phyloP scores from a whole-genome alignment of 2,888 invertebrate species.

The Megastigmus dorsalis region DNA sequence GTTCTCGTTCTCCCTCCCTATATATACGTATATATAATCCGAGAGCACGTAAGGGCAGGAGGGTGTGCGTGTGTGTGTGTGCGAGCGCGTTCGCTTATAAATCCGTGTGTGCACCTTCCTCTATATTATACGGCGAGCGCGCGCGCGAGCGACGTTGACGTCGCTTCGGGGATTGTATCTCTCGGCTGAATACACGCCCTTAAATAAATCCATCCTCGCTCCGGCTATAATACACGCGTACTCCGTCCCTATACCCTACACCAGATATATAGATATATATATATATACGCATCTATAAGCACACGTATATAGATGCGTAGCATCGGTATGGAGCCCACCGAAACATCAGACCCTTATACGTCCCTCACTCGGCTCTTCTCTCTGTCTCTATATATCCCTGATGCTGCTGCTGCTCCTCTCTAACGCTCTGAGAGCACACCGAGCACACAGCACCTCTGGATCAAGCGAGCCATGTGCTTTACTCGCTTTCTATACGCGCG shows the following conservation, averaged over 20 bases:
- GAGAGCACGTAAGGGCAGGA: too few species aligned
- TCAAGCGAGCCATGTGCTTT: too few species aligned
- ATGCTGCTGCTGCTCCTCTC: not conserved
- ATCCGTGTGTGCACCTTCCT: not conserved
- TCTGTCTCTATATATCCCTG: too few species aligned
- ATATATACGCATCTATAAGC: too few species aligned
- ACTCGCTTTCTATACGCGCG: too few species aligned
- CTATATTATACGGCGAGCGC: too few species aligned
- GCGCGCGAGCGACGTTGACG: not conserved
- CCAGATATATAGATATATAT: too few species aligned
- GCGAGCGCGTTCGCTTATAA: not conserved
- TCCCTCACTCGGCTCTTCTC: not conserved
- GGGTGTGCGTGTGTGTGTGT: too few species aligned
- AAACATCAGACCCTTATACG: not conserved
- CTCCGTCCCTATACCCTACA: not conserved
- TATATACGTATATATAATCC: too few species aligned
- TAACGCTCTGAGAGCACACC: not conserved
- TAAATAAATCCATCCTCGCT: conserved; percentile 68
- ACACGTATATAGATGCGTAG: too few species aligned
- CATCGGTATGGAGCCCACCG: not conserved
- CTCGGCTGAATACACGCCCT: conserved; percentile 69
- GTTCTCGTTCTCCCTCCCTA: too few species aligned
- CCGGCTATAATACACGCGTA: not conserved
- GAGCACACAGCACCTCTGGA: too few species aligned
- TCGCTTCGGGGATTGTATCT: conserved; percentile 63